These are phyloP conservation scores for Morus bassanus DNA, from an alignment of 2,797 vertebrate species.

Conservation along the genomic window DNA sequence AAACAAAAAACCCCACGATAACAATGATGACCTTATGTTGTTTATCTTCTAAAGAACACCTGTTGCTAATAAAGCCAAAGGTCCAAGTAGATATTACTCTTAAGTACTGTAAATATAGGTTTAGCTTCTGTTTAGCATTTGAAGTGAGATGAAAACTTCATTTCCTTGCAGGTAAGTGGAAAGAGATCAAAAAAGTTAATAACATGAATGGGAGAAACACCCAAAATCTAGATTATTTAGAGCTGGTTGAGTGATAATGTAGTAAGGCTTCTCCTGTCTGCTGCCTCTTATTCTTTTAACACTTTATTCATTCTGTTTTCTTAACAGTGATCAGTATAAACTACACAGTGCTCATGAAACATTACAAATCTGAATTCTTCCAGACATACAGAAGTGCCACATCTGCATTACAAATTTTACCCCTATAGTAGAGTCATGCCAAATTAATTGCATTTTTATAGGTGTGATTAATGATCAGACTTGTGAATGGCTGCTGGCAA, in stretches of 20 bases:
- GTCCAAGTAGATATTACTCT: not conserved
- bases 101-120: not conserved
- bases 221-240: not conserved
- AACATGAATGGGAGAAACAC: not conserved
- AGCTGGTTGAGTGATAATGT: not conserved
- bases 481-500: not conserved
- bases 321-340: not conserved
- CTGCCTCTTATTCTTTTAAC: not conserved
- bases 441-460: not conserved
- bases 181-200: not conserved
- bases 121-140: not conserved
- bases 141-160: not conserved
- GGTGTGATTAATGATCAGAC: not conserved
- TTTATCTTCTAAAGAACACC: not conserved
- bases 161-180: not conserved
- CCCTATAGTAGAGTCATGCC: not conserved
- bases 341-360: not conserved
- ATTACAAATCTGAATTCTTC: not conserved
- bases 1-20: not conserved
- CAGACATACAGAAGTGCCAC: not conserved
- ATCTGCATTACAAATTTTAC: not conserved
- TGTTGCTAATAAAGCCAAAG: not conserved
- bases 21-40: not conserved
- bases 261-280: not conserved
- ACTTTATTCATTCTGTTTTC: not conserved